Base-by-base conservation (phyloP, 2,888 invertebrate species). In the Drosophila recens region DNA sequence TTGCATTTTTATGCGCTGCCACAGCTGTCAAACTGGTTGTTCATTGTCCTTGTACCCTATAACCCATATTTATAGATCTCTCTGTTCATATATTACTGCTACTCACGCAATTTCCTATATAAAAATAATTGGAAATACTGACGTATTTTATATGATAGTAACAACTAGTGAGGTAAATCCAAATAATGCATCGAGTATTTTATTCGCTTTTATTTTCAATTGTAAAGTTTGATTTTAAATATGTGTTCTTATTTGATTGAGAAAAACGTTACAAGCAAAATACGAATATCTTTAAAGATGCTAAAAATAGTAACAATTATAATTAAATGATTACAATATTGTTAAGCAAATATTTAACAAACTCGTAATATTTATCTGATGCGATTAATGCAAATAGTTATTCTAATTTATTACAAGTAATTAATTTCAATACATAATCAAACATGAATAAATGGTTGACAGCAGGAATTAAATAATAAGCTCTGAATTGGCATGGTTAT, bases 1-100 rank as follows among this genome's bases (percentile, higher is more conserved):
- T 71, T 74, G 83, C 79, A 89, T 78, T 83, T 85, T 72, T 78
- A 87, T 84, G 75, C 61, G 56, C 58, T 59, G 67, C 61, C 66
- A 54, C 80, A 71, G 69, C 72, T 73, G 87, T 80, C 83, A 67
- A 81, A 59, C 63, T 63, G 70, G 53, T 62, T 71, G 58, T 69
- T 64, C 77, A 68, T 66, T 72, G 81, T 84, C 67, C 68, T 66
- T 69, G 68, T 43, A 63, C 61, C 52, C 53, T 40, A 52, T 61
- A 62, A 51, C 43, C 70, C 51, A 67, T 76, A 59, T 76, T 80
- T 66, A 80, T 61, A 13, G 58, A 13, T 3, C 33, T 38, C 57
- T 53, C 1, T 49, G 20, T 51, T 27, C 49, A 75, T 59, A 69
- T 71, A 76, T 61, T 76, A 57, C 46, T 8, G n/a, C 23, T 38